Base-by-base conservation (phyloP, 2,888 invertebrate species). In the Mythimna impura region DNA sequence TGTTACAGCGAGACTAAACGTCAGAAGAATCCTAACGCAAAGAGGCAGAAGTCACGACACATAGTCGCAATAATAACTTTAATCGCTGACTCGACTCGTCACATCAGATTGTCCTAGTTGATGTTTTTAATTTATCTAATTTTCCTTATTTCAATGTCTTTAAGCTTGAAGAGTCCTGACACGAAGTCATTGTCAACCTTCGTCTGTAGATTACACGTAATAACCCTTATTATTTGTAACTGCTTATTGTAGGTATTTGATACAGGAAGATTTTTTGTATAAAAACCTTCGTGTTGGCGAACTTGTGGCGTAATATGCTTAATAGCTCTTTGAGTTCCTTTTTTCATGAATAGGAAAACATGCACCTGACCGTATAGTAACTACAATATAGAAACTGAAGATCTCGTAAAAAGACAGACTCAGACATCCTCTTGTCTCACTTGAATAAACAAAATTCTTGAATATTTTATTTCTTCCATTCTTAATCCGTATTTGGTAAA, bases 181-280 rank as follows among this genome's bases (percentile, higher is more conserved):
- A 88, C 83, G 84, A 85, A 86, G 70, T 78, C 73, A 86, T 85
- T 88, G 89, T 90, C 90, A 90, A 90, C 90, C 89, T 89, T 90
- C 88, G 77, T 73, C 71, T 52, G 50, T n/a, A 73, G 88, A 89
- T 89, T 87, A 89, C 75, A 72, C 77, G 69, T 90, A 89, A 90
- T 89, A 78, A 85, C 82, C 55, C 84, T 74, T 82, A 89, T 88
- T 88, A 86, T 84, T 83, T 86, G 73, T 80, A 78, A 85, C 75
- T 74, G 66, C 78, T 83, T 76, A 78, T 86, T 87, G 78, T n/a
- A n/a, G n/a, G n/a, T 81, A 74, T 80, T 76, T 60, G 76, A 90
- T 90, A 76, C 90, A 94, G 93, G 93, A 94, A 94, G 91, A 89
- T 84, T 93, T 93, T 93, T 94, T 94, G 86, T 87, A 84, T 62